Evolutionary conservation across 2,888 invertebrate species (phyloP).

Genomic region (Chydorus sphaericus): DNA sequence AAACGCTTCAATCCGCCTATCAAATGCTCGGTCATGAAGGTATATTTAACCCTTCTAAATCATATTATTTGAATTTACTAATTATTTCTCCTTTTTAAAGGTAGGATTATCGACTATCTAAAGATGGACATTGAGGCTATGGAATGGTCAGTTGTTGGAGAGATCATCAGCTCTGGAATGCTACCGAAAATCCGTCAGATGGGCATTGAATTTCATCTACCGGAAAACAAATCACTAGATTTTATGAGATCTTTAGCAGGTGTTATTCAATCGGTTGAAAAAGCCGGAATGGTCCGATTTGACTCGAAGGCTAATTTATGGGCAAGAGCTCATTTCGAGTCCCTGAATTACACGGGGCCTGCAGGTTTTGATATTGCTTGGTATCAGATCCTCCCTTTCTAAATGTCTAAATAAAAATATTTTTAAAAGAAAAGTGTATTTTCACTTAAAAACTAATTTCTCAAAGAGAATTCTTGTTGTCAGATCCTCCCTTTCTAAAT

Average conservation of each 20-base stretch:
- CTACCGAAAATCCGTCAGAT: neutral
- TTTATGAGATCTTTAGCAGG: neutral
- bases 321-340: neutral
- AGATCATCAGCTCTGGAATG: neutral
- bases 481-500: neutral
- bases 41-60: neutral
- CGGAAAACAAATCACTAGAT: neutral
- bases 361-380: neutral
- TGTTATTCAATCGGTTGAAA: neutral
- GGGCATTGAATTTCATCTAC: slow-evolving; percentile 1
- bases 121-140: slow-evolving; percentile 7
- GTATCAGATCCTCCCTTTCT: slow-evolving; percentile 8
- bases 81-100: neutral
- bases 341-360: neutral
- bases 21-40: neutral
- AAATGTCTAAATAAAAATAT: too few relatives aligned
- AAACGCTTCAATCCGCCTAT: neutral
- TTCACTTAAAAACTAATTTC: too few relatives aligned
- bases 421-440: too few relatives aligned
- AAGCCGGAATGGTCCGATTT: slow-evolving; percentile 5
- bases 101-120: slow-evolving; percentile 5
- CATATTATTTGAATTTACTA: neutral
- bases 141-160: neutral
- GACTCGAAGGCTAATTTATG: neutral
- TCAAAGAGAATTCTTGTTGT: too few relatives aligned